Conservation (phyloP, 2,113 vertebrate genomes). For the Heteronetta atricapilla region DNA sequence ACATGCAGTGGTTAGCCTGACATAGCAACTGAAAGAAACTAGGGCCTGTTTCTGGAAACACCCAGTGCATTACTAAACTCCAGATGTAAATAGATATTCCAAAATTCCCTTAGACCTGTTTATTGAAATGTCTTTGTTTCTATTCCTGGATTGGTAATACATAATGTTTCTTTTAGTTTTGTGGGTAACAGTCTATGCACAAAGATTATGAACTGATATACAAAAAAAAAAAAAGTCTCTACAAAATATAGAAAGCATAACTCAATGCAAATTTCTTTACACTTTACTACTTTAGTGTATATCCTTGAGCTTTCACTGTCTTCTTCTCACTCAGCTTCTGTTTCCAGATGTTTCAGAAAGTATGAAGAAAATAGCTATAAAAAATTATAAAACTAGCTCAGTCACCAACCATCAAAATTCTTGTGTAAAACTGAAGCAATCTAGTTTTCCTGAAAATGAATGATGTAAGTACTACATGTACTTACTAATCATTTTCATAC, state of each 20-base stretch:
- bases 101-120: not conserved
- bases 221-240: not conserved
- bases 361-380: not conserved
- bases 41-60: not conserved
- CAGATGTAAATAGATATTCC: not conserved
- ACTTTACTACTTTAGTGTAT: not conserved
- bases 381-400: not conserved
- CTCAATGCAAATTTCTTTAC: not conserved
- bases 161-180: not conserved
- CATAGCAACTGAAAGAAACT: not conserved
- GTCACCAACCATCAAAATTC: not conserved
- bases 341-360: not conserved
- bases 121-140: not conserved
- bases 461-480: not conserved
- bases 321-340: not conserved
- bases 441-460: not conserved
- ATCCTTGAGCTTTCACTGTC: not conserved
- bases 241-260: not conserved
- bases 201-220: not conserved
- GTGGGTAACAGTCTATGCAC: not conserved
- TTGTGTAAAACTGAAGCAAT: not conserved
- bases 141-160: not conserved
- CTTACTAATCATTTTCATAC: not conserved
- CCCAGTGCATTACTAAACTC: not conserved
- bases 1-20: not conserved